Percentiles rank a stretch among this genome's conserved stretches.
These are phyloP conservation scores for Xerus inauris DNA, from an alignment of 2,113 vertebrate genomes.

Conservation along the genomic window DNA sequence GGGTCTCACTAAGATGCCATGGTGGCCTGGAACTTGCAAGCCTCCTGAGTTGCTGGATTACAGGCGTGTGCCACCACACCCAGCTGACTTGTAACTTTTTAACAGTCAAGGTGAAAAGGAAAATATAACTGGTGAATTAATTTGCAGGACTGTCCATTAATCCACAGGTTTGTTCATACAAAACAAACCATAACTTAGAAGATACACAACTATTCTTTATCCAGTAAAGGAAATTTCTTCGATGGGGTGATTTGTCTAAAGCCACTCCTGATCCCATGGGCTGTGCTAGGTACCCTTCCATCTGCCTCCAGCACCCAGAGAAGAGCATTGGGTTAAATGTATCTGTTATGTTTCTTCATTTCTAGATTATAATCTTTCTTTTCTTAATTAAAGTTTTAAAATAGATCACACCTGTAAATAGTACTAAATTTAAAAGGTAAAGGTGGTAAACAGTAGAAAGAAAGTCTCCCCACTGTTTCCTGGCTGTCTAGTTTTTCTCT, in stretches of 20 bases:
- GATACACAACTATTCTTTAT: background rate
- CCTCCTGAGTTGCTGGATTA: background rate
- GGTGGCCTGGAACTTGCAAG: too few species aligned
- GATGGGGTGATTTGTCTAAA: background rate
- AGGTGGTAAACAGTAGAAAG: background rate
- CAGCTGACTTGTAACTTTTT: background rate
- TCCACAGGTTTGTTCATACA: background rate
- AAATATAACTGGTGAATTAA: conserved; percentile 10
- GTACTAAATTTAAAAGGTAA: conserved; percentile 33
- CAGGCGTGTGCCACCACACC: background rate
- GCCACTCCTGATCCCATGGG: background rate
- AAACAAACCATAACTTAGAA: conserved; percentile 1
- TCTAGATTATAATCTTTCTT: background rate
- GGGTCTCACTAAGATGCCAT: too few species aligned
- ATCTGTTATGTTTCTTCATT: background rate
- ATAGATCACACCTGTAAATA: background rate
- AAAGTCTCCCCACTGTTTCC: background rate
- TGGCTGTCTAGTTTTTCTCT: background rate
- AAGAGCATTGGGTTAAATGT: background rate
- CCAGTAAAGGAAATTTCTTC: conserved; percentile 1
- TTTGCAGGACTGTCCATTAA: background rate
- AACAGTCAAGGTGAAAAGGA: background rate
- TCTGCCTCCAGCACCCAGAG: background rate
- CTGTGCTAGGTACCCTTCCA: background rate
- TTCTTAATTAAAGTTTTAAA: background rate